Percentiles rank a stretch among this genome's conserved stretches.
These are phyloP conservation scores for Channa striata DNA, from an alignment of 2,797 vertebrate species.

Conservation along the genomic window DNA sequence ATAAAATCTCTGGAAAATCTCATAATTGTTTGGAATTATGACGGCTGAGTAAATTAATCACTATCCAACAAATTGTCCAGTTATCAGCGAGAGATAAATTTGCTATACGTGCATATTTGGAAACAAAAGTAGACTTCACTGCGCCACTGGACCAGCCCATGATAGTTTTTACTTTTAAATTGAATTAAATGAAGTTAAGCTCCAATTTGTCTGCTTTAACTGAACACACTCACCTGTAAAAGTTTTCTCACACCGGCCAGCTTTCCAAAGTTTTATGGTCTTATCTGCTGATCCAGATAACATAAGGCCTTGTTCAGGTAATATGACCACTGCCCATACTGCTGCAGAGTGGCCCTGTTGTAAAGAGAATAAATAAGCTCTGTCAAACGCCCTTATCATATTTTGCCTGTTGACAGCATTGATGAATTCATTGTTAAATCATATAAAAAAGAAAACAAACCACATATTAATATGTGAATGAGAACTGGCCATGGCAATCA, in stretches of 20 bases:
- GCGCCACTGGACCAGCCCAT: too few species aligned
- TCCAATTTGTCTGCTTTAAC: too few species aligned
- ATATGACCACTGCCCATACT: constrained; percentile 95
- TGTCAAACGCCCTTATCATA: neutral
- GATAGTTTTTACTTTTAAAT: too few species aligned
- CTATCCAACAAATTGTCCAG: neutral
- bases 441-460: neutral
- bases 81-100: neutral
- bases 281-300: constrained; percentile 97
- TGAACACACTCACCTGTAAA: constrained; percentile 85
- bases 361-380: constrained; percentile 8
- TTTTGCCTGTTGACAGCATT: neutral
- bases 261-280: constrained; percentile 97
- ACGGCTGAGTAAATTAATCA: too few species aligned
- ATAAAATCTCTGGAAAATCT: neutral
- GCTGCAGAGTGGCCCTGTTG: constrained; percentile 94
- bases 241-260: constrained; percentile 93
- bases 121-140: too few species aligned
- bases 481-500: too few species aligned
- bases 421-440: neutral
- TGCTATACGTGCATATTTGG: too few species aligned
- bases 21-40: neutral
- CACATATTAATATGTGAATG: too few species aligned
- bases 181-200: too few species aligned
- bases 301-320: constrained; percentile 97